Percentiles rank a stretch among this genome's conserved stretches.
phyloP scores from a whole-genome alignment of 2,888 invertebrate species.

The Cataglyphis albicans region DNA sequence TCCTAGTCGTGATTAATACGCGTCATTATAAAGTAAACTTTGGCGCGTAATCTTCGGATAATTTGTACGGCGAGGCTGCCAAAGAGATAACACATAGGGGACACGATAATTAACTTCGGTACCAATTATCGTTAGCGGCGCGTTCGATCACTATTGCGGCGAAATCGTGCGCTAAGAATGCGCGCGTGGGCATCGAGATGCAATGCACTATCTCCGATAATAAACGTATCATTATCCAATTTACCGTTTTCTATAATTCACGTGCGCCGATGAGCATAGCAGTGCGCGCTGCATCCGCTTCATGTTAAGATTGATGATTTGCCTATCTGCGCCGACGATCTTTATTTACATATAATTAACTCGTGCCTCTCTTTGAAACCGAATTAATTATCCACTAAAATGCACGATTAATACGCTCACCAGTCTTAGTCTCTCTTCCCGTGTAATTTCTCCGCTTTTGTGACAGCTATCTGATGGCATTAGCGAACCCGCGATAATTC shows the following conservation, averaged over 20 bases:
- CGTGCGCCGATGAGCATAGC: slow-evolving; percentile 26
- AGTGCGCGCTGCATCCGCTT: slow-evolving; percentile 18
- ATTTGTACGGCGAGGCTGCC: slow-evolving; percentile 55
- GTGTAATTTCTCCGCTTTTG: slow-evolving; percentile 52
- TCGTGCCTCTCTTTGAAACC: slow-evolving; percentile 36
- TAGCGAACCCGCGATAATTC: slow-evolving; percentile 51
- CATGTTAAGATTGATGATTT: slow-evolving; percentile 61
- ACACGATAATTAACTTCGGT: slow-evolving; percentile 64
- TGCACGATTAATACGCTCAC: slow-evolving; percentile 47
- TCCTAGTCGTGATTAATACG: slow-evolving; percentile 64
- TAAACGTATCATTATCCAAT: slow-evolving; percentile 57
- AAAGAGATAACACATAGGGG: slow-evolving; percentile 45
- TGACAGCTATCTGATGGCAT: slow-evolving; percentile 40
- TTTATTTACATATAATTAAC: slow-evolving; percentile 69
- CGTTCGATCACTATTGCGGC: slow-evolving; percentile 13
- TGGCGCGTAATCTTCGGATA: slow-evolving; percentile 58
- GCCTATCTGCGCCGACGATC: slow-evolving; percentile 50
- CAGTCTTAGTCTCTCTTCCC: slow-evolving; percentile 53
- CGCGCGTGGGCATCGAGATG: slow-evolving; percentile 49
- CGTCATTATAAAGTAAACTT: slow-evolving; percentile 60
- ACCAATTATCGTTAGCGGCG: slow-evolving; percentile 61
- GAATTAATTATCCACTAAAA: slow-evolving; percentile 64
- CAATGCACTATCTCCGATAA: slow-evolving; percentile 39
- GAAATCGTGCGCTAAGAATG: slow-evolving; percentile 37
- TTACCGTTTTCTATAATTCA: slow-evolving; percentile 57